A percentile compares a stretch with the other conserved stretches of the same genome.
These are phyloP conservation scores for Anarhynchus alexandrinus DNA, from an alignment of 2,113 vertebrate genomes.

Conservation along the genomic window DNA sequence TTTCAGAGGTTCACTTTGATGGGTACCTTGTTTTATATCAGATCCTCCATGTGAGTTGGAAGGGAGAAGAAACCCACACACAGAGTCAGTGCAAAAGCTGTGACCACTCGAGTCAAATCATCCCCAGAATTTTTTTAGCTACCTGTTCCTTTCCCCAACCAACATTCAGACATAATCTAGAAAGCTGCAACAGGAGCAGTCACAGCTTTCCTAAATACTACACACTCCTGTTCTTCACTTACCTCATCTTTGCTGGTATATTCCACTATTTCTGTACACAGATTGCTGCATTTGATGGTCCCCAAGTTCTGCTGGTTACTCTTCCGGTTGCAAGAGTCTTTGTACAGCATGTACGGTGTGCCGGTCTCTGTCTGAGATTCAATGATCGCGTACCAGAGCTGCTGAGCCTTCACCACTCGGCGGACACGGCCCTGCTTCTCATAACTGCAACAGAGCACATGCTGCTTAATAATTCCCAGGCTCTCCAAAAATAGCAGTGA, in stretches of 20 bases:
- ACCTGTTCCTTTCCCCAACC: background rate
- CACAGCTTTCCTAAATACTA: background rate
- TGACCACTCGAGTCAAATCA: background rate
- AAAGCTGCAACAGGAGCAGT: background rate
- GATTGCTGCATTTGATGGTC: conserved; percentile 95
- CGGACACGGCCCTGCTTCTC: conserved; percentile 85
- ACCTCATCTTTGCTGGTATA: conserved; percentile 95
- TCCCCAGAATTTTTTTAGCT: background rate
- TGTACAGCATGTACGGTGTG: conserved; percentile 96
- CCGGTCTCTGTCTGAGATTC: conserved; percentile 97
- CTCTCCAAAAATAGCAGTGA: background rate
- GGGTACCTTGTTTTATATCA: background rate
- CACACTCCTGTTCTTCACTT: background rate
- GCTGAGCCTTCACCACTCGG: conserved; percentile 91
- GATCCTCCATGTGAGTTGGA: accelerated
- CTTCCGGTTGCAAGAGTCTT: conserved; percentile 95
- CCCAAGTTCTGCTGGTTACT: conserved; percentile 98
- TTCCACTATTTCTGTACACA: conserved; percentile 94
- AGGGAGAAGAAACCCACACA: background rate
- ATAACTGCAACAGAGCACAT: conserved; percentile 71
- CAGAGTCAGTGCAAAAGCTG: background rate
- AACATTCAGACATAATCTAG: background rate
- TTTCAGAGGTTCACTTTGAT: background rate
- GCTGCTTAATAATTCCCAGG: accelerated
- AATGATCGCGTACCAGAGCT: conserved; percentile 94